phyloP scores from a whole-genome alignment of 2,797 vertebrate genomes.

The Sparidentex hasta region DNA sequence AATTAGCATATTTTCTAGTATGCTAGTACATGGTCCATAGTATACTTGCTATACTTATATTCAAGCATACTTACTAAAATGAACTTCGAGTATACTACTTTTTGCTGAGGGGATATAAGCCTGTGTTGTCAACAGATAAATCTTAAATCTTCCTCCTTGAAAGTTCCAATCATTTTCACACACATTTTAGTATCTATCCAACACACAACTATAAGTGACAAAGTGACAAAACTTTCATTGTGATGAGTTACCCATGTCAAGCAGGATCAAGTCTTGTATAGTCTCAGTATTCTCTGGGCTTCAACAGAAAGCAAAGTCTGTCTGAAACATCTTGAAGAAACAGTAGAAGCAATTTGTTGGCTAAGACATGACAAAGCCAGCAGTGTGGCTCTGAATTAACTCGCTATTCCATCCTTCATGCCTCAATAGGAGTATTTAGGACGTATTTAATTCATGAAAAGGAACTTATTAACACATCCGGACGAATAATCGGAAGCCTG shows the following conservation, averaged over 20 bases:
- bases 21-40: too few relatives aligned
- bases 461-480: constrained; percentile 11
- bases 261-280: background rate
- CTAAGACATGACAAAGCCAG: constrained; percentile 2
- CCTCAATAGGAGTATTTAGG: background rate
- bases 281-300: background rate
- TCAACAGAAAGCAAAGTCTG: background rate
- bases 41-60: too few relatives aligned
- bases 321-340: background rate
- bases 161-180: background rate
- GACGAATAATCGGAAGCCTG: constrained; percentile 7
- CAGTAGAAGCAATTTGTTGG: background rate
- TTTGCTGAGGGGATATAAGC: too few relatives aligned
- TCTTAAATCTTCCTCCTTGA: background rate
- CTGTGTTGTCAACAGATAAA: background rate
- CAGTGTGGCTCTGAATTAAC: background rate
- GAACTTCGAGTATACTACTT: too few relatives aligned
- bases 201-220: background rate
- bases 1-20: too few relatives aligned
- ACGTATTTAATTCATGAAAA: background rate
- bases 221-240: background rate
- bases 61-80: too few relatives aligned
- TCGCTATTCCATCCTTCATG: background rate
- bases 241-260: background rate
- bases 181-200: too few relatives aligned